phyloP scores from a whole-genome alignment of 2,888 invertebrate genomes.

The Listrodromus nycthemerus region DNA sequence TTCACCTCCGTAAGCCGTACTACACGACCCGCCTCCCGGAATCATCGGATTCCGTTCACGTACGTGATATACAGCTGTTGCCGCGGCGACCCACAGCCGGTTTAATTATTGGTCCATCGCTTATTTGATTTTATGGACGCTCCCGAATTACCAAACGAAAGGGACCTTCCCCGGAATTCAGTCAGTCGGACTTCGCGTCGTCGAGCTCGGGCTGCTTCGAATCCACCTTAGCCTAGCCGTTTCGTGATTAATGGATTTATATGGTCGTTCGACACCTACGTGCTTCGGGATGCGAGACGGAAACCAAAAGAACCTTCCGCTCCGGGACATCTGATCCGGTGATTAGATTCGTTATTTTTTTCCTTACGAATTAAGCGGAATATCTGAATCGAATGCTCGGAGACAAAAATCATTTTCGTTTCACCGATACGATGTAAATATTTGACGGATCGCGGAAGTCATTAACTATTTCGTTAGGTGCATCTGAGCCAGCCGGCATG shows the following conservation, averaged over 20 bases:
- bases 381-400: neutral
- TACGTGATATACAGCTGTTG: constrained; percentile 47
- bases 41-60: constrained; percentile 41
- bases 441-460: neutral
- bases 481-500: neutral
- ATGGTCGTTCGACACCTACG: neutral
- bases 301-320: no score
- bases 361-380: neutral
- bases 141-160: constrained; percentile 31
- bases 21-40: neutral
- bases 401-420: neutral
- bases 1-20: neutral
- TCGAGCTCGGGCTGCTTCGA: neutral
- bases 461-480: neutral
- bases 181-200: constrained; percentile 16
- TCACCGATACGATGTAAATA: neutral
- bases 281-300: no score
- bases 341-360: neutral
- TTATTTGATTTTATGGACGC: constrained; percentile 60
- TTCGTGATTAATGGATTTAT: neutral
- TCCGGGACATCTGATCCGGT: no score
- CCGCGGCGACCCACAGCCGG: constrained; percentile 25
- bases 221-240: neutral
- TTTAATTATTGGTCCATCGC: constrained; percentile 58
- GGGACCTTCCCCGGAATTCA: constrained; percentile 30